Conservation (phyloP, 2,888 invertebrate species). For the Pemphredon lugubris region DNA sequence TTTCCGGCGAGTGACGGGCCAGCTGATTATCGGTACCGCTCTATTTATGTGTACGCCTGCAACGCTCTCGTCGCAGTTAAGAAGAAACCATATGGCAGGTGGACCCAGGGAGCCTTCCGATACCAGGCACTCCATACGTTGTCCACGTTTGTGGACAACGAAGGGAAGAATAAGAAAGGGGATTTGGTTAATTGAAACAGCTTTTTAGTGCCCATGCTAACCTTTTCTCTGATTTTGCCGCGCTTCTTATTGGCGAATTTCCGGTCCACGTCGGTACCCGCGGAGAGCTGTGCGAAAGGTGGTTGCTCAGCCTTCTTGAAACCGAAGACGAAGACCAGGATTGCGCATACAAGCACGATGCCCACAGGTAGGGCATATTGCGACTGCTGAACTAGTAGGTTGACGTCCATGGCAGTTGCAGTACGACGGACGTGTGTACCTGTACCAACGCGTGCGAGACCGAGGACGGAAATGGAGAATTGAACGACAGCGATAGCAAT, state of each 20-base stretch:
- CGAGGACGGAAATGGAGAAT: conserved; percentile 55
- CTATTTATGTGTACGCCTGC: conserved; percentile 46
- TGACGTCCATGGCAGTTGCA: conserved; percentile 75
- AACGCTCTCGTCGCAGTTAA: conserved; percentile 24
- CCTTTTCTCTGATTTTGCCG: conserved; percentile 87
- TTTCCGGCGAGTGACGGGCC: conserved; percentile 27
- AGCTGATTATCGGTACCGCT: conserved; percentile 67
- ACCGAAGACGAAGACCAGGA: conserved; percentile 89
- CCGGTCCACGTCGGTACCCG: conserved; percentile 85
- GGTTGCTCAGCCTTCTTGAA: conserved; percentile 91
- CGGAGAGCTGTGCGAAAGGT: conserved; percentile 88
- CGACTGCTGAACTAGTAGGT: conserved; percentile 74
- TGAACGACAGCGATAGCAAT: conserved; percentile 48
- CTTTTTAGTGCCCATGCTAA: conserved; percentile 74
- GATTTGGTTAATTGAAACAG: no score
- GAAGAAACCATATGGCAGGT: conserved; percentile 58
- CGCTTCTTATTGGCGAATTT: conserved; percentile 87
- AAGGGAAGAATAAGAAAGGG: no score
- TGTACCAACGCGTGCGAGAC: conserved; percentile 47
- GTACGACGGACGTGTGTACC: conserved; percentile 36
- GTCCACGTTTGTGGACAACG: no score
- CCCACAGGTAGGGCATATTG: conserved; percentile 84
- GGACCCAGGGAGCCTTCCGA: no score
- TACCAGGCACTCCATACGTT: no score
- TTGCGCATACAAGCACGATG: conserved; percentile 87